Evolutionary conservation across 2,113 vertebrate species (phyloP).

Genomic region (Colaptes auratus): DNA sequence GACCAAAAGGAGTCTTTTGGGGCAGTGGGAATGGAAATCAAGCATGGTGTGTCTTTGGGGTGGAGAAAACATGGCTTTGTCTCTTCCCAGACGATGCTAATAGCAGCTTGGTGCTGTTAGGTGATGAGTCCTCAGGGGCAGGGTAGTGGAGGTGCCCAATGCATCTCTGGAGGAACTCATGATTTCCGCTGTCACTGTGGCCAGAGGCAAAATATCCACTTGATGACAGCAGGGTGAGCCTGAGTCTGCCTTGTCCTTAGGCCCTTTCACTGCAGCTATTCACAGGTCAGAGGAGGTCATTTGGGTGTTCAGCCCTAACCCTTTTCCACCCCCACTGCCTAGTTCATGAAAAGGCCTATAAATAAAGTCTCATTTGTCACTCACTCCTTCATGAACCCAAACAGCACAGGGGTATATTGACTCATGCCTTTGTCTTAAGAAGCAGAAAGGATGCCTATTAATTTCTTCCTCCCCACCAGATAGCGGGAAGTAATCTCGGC

Average conservation of each 20-base stretch:
- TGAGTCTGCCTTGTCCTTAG: constrained; percentile 2
- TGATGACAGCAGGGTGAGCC: background rate
- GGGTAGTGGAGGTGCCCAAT: background rate
- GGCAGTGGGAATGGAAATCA: rapidly evolving
- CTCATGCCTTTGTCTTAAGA: constrained; percentile 47
- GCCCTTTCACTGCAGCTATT: constrained; percentile 10
- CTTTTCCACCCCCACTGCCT: background rate
- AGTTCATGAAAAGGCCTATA: constrained; percentile 44
- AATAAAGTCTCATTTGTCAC: constrained; percentile 67
- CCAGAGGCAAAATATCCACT: background rate
- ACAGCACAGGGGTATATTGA: background rate
- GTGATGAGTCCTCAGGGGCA: rapidly evolving
- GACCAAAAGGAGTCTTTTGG: background rate
- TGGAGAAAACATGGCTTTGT: background rate
- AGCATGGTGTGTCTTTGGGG: background rate
- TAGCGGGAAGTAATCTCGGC: background rate
- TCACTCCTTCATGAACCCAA: constrained; percentile 17
- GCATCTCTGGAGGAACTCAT: background rate
- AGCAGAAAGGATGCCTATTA: background rate
- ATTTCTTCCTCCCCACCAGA: background rate
- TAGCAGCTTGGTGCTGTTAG: background rate
- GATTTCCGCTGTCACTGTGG: background rate
- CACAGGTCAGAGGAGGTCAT: constrained; percentile 26
- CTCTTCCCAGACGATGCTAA: background rate
- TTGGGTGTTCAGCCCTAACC: constrained; percentile 37